phyloP scores from a whole-genome alignment of 2,113 vertebrate genomes.

The Gyps fulvus region DNA sequence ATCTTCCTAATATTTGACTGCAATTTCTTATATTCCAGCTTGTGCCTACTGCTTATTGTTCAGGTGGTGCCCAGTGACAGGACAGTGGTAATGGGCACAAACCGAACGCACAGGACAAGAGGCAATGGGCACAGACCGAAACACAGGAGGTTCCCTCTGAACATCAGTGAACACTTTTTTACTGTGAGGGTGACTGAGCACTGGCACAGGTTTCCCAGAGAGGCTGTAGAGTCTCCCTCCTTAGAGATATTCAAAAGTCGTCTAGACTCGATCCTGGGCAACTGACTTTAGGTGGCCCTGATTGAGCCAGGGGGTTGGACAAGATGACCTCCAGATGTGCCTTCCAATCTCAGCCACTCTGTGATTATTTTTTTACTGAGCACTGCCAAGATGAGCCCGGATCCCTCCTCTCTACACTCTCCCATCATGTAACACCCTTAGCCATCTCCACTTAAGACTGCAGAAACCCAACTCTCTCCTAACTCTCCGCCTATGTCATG shows the following conservation, averaged over 20 bases:
- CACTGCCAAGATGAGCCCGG: background rate
- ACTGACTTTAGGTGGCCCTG: background rate
- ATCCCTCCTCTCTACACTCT: background rate
- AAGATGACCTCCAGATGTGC: background rate
- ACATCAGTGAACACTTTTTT: background rate
- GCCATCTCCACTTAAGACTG: background rate
- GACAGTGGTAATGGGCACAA: background rate
- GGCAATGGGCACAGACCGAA: background rate
- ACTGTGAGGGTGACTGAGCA: background rate
- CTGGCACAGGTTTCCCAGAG: background rate
- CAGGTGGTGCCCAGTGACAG: background rate
- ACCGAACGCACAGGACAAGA: background rate
- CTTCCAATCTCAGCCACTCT: background rate
- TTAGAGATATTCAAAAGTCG: background rate
- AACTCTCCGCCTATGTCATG: accelerated
- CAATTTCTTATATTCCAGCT: background rate
- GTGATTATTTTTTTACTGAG: background rate
- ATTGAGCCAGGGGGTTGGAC: background rate
- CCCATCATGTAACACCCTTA: background rate
- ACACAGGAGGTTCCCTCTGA: background rate
- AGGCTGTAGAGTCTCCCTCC: background rate
- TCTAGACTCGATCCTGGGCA: accelerated
- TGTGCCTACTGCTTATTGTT: background rate
- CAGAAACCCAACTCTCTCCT: background rate
- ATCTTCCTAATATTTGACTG: background rate